Evolutionary conservation across 2,113 vertebrate species (phyloP).

Genomic region (Colius striatus): DNA sequence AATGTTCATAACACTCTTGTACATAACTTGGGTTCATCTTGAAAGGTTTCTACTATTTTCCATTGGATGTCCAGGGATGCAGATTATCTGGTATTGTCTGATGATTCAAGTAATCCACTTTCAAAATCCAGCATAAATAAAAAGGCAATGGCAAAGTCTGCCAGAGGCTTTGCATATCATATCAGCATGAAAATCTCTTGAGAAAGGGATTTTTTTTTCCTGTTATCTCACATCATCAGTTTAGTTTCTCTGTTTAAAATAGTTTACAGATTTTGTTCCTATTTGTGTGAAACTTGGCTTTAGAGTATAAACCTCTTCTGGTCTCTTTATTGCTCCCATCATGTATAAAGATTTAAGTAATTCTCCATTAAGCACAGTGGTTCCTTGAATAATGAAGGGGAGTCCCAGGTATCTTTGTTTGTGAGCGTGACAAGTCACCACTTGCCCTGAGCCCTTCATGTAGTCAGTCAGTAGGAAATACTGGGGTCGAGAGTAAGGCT

Average conservation of each 20-base stretch:
- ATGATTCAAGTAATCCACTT: background rate
- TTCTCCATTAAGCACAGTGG: background rate
- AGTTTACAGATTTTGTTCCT: background rate
- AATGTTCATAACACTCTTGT: background rate
- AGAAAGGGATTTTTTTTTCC: background rate
- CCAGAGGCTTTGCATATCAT: background rate
- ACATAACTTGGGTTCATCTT: background rate
- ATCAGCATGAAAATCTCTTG: background rate
- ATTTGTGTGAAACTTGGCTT: background rate
- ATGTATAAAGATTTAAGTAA: background rate
- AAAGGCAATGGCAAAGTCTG: background rate
- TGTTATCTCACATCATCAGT: background rate
- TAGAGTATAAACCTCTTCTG: background rate
- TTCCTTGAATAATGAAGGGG: background rate
- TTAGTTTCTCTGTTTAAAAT: background rate
- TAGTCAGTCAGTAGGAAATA: accelerated
- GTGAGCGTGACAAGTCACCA: background rate
- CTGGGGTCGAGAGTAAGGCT: background rate
- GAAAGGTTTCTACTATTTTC: background rate
- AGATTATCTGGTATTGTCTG: background rate
- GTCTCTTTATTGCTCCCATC: background rate
- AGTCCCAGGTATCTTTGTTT: background rate
- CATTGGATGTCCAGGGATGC: background rate
- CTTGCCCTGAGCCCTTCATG: background rate
- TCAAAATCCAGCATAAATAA: background rate